phyloP scores from a whole-genome alignment of 2,113 vertebrate genomes.

The Hydrolagus affinis region DNA sequence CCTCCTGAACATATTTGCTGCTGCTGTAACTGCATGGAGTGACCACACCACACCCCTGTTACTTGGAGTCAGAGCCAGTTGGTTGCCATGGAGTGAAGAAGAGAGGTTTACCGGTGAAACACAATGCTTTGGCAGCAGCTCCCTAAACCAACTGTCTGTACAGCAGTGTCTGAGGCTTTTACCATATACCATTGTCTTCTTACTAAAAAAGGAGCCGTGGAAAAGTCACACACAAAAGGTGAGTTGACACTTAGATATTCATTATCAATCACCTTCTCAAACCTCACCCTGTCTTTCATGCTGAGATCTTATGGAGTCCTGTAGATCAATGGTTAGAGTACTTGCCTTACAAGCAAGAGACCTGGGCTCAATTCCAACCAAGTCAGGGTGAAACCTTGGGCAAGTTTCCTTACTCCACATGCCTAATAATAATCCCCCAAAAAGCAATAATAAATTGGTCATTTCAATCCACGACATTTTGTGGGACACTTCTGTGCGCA shows the following conservation, averaged over 20 bases:
- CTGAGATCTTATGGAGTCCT: too few relatives aligned
- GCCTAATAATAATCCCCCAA: too few relatives aligned
- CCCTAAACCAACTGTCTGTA: constrained; percentile 46
- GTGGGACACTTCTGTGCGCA: too few relatives aligned
- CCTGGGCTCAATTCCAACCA: neutral
- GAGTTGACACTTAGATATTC: neutral
- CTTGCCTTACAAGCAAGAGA: too few relatives aligned
- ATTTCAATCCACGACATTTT: too few relatives aligned
- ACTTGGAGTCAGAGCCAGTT: constrained; percentile 68
- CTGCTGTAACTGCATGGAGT: constrained; percentile 73
- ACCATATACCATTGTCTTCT: constrained; percentile 61
- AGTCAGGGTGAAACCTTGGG: neutral
- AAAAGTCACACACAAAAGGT: constrained; percentile 78
- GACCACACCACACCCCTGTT: constrained; percentile 74
- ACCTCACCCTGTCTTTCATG: too few relatives aligned
- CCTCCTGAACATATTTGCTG: constrained; percentile 71
- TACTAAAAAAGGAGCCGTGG: constrained; percentile 85
- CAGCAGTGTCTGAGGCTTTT: constrained; percentile 60
- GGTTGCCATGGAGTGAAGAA: constrained; percentile 61
- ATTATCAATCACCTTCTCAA: too few relatives aligned
- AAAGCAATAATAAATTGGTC: too few relatives aligned
- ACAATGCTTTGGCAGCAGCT: constrained; percentile 52
- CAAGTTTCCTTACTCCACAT: too few relatives aligned
- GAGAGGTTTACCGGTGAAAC: constrained; percentile 18
- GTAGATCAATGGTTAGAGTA: too few relatives aligned